Evolutionary conservation across 1,140 invertebrate species (phyloP), one percentile per base, ranked within the genome.

Genomic region (Ceratosolen solmsi): DNA sequence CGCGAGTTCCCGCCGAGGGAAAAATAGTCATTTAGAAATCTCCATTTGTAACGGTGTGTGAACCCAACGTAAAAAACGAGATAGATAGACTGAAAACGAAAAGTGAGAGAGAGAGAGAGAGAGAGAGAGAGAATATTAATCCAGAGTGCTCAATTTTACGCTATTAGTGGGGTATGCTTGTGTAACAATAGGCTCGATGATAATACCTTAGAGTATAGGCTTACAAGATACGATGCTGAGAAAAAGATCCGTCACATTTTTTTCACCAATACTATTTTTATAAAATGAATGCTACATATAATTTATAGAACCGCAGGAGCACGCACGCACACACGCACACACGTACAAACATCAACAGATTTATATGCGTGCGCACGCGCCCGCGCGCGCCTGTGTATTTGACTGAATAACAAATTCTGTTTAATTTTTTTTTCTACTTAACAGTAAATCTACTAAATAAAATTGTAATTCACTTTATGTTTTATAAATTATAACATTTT

Each of bases 21-120:
- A 83, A 79, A 68, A 73, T 73, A 15, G 51, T 76, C 73, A 83
- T 84, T 81, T 83, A 83, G 82, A 87, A 87, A 84, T 86, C 84
- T 84, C 71, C 82, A 85, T 84, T 85, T 84, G 85, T 84, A 84
- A 81, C 79, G 76, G 81, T 82, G 41, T 63, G 56, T 13, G 30
- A 38, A 22, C 41, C 41, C 70, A 13, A 7, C 8, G 27, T n/a
- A 70, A 70, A 70, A 70, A 77, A 65, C 33, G 58, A 54, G 30
- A 79, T 54, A 70, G 49, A 70, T 65, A 51, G 13, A 46, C 13
- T 7, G 41, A 46, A 13, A 33, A 54, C 25, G 13, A 20, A 1
- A 11, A 0, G 5, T 0, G 17, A 49, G 30, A 25, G 30, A 36
- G 46, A 36, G 41, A 71, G 33, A 54, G 20, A 46, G 41, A 46